Conservation (phyloP, 1,140 invertebrate species). For the Tenebrio molitor region DNA sequence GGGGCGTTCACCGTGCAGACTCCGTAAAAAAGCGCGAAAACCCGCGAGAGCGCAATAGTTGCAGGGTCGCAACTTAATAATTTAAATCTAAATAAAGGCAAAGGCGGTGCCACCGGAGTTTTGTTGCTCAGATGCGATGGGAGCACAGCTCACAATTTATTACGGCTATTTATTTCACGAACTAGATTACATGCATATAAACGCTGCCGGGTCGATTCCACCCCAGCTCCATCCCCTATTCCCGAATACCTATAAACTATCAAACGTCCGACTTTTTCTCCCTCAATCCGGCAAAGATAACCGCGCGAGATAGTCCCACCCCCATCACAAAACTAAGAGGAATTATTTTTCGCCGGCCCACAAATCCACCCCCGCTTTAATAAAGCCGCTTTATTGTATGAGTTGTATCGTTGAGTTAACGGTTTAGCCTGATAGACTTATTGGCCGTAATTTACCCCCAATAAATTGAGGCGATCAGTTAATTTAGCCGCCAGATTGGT, state of each 20-base stretch:
- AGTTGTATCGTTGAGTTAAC: constrained; percentile 45
- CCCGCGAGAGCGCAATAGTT: too few relatives aligned
- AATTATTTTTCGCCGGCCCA: too few relatives aligned
- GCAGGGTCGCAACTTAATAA: constrained; percentile 45
- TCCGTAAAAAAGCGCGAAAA: too few relatives aligned
- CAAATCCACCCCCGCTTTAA: neutral
- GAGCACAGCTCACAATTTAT: constrained; percentile 58
- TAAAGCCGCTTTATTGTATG: constrained; percentile 40
- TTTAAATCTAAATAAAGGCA: constrained; percentile 24
- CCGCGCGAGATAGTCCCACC: neutral
- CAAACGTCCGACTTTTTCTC: constrained; percentile 22
- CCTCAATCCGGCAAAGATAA: neutral
- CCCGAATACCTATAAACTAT: constrained; percentile 30
- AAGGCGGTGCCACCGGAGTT: constrained; percentile 30
- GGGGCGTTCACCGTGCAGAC: too few relatives aligned
- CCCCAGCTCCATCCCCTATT: constrained; percentile 33
- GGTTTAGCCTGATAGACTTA: constrained; percentile 55
- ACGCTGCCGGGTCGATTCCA: constrained; percentile 55
- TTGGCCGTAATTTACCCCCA: constrained; percentile 55
- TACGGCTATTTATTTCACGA: constrained; percentile 64
- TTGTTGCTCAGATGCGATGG: constrained; percentile 42
- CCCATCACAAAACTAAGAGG: too few relatives aligned
- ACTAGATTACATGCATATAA: constrained; percentile 66
- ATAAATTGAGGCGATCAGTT: constrained; percentile 55
- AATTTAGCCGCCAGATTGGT: constrained; percentile 53